Evolutionary conservation across 37 sponge, comb jelly and placozoan genomes (phyloP).

Genomic region (Tethya wilhelma): DNA sequence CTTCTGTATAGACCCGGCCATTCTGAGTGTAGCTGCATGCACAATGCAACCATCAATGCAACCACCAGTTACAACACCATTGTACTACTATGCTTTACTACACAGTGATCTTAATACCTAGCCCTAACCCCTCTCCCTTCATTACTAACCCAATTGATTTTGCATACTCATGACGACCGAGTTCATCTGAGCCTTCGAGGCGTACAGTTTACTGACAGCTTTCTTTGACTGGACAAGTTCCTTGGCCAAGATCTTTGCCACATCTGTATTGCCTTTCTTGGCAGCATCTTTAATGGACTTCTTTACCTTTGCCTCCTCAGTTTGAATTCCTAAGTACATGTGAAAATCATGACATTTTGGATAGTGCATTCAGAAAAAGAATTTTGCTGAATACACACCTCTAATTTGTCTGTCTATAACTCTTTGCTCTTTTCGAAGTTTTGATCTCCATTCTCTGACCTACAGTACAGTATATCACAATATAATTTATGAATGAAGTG

Average conservation of each 20-base stretch:
- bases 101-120: no score
- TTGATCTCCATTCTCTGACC: conserved; percentile 91
- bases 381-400: conserved; percentile 32
- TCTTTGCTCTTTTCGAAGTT: conserved; percentile 91
- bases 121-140: no score
- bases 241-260: conserved; percentile 94
- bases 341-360: neutral
- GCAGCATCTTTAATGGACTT: conserved; percentile 98
- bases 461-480: neutral
- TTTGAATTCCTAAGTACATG: conserved; percentile 80
- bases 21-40: conserved; percentile 75
- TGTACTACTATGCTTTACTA: neutral
- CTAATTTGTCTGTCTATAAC: conserved; percentile 93
- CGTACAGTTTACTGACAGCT: conserved; percentile 93
- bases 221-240: conserved; percentile 93
- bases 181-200: conserved; percentile 99
- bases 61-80: neutral
- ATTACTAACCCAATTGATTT: conserved; percentile 76
- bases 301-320: conserved; percentile 90
- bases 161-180: conserved; percentile 98
- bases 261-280: conserved; percentile 93
- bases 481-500: neutral
- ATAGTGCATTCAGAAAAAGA: neutral
- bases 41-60: neutral
- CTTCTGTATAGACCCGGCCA: conserved; percentile 91